Evolutionary conservation across 1,140 invertebrate genomes (phyloP).

Genomic region (Trinorchestia longiramus): DNA sequence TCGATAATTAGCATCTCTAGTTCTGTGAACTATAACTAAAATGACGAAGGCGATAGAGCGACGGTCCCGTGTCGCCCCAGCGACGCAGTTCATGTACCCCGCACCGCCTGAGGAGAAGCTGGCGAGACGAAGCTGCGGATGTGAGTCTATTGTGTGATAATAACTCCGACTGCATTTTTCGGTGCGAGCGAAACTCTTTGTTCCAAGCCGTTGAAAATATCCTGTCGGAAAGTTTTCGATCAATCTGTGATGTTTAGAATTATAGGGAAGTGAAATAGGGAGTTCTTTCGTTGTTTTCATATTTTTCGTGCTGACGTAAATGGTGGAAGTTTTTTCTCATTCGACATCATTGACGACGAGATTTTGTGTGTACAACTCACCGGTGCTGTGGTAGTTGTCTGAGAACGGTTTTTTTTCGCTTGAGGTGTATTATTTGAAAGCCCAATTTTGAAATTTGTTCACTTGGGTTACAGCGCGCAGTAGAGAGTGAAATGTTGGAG

Average conservation of each 20-base stretch:
- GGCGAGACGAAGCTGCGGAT: neutral
- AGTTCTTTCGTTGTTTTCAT: neutral
- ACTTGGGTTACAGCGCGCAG: neutral
- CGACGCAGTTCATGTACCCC: neutral
- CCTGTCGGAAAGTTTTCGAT: constrained; percentile 31
- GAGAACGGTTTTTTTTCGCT: neutral
- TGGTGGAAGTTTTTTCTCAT: neutral
- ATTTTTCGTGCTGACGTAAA: neutral
- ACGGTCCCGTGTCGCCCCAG: neutral
- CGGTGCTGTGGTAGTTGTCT: neutral
- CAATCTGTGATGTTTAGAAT: constrained; percentile 53
- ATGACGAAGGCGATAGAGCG: neutral
- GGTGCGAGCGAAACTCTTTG: neutral
- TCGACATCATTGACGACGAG: neutral
- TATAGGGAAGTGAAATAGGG: neutral
- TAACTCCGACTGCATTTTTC: constrained; percentile 12
- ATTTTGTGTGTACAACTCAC: neutral
- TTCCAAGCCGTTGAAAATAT: constrained; percentile 16
- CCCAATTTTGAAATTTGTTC: neutral
- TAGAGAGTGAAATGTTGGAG: neutral
- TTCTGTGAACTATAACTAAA: neutral
- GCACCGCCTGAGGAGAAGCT: neutral
- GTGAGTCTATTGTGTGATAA: constrained; percentile 13
- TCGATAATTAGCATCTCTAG: neutral
- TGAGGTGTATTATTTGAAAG: neutral